Evolutionary conservation across 2,888 invertebrate species (phyloP).

Genomic region (Phaonia tiefii): DNA sequence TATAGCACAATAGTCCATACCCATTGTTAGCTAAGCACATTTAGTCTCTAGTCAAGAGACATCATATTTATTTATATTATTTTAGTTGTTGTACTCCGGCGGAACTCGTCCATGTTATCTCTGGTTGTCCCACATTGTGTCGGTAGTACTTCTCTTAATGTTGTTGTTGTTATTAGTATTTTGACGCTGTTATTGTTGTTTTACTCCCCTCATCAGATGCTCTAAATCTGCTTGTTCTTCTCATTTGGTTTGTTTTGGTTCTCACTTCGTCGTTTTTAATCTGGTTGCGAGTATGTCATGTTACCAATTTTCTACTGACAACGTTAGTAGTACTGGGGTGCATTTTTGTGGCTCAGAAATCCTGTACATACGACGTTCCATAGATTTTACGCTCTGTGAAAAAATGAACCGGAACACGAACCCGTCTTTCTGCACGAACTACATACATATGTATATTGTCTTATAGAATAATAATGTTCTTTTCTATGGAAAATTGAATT

Average conservation of each 20-base stretch:
- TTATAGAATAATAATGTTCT: too few relatives aligned
- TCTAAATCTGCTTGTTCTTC: not conserved
- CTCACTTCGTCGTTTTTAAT: not conserved
- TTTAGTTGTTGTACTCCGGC: constrained; percentile 21
- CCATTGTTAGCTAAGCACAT: constrained; percentile 21
- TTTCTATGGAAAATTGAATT: too few relatives aligned
- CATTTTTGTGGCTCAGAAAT: too few relatives aligned
- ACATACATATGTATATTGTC: too few relatives aligned
- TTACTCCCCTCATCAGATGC: constrained; percentile 21
- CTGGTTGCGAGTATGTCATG: too few relatives aligned
- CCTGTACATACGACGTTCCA: too few relatives aligned
- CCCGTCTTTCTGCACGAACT: too few relatives aligned
- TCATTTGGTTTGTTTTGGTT: constrained; percentile 6
- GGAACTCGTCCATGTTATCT: constrained; percentile 31
- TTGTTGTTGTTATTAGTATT: not conserved
- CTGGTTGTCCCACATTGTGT: not conserved
- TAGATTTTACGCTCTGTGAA: too few relatives aligned
- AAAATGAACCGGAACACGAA: too few relatives aligned
- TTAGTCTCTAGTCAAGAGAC: constrained; percentile 15
- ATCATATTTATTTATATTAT: constrained; percentile 2
- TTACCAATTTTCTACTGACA: too few relatives aligned
- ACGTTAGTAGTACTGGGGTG: too few relatives aligned
- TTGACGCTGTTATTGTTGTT: not conserved
- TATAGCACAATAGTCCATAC: constrained; percentile 22
- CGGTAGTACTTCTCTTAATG: too few relatives aligned